Percentiles rank a stretch among this genome's conserved stretches.
Evolutionary conservation across 2,113 vertebrate genomes (phyloP).

Genomic region (Melanerpes formicivorus): DNA sequence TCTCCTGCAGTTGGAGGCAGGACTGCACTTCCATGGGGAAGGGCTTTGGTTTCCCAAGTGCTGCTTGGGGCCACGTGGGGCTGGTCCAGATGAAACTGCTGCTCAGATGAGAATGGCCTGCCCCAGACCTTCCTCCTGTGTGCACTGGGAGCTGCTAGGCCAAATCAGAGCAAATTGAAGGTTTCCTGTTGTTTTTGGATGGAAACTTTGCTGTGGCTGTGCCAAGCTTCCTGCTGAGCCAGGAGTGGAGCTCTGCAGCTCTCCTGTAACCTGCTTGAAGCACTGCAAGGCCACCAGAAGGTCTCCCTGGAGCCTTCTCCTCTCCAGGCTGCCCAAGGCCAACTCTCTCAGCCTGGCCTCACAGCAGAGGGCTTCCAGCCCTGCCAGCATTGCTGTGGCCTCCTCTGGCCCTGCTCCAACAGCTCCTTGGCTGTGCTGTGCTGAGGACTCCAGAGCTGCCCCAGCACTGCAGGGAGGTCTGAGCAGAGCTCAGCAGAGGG

Average conservation of each 20-base stretch:
- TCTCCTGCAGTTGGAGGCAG: not conserved
- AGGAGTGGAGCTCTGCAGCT: not conserved
- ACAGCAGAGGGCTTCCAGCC: too few relatives aligned
- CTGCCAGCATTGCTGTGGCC: too few relatives aligned
- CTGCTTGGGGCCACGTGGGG: fast-evolving
- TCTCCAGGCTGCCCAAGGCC: too few relatives aligned
- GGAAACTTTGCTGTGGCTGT: not conserved
- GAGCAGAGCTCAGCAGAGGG: too few relatives aligned
- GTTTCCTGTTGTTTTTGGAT: slow-evolving; percentile 32
- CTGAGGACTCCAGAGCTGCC: too few relatives aligned
- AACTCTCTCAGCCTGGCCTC: too few relatives aligned
- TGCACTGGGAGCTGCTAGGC: not conserved
- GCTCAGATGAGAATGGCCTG: not conserved
- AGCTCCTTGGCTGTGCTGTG: too few relatives aligned
- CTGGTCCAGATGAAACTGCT: not conserved
- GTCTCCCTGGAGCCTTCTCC: too few relatives aligned
- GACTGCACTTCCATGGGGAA: not conserved
- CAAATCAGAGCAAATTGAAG: not conserved
- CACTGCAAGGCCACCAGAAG: too few relatives aligned
- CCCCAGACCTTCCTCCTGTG: not conserved
- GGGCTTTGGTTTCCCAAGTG: not conserved
- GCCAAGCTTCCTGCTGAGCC: not conserved
- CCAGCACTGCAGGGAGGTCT: too few relatives aligned
- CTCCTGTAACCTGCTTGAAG: too few relatives aligned
- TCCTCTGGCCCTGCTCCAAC: too few relatives aligned